Evolutionary conservation across 2,797 vertebrate genomes (phyloP), one percentile per base, ranked within the genome.

Genomic region (Arrhamphus sclerolepis): DNA sequence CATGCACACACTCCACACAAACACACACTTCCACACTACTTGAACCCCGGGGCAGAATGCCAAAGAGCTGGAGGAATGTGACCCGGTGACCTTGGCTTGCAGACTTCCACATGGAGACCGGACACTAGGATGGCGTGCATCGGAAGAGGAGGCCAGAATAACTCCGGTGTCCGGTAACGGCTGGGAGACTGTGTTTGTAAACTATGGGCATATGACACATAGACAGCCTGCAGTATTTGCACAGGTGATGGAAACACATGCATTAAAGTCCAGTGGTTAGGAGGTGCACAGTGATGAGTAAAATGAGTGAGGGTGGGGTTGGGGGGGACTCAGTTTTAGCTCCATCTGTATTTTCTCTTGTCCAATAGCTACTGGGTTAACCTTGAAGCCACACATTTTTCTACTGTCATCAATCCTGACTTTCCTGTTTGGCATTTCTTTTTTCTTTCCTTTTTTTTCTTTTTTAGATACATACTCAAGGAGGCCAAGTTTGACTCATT

Each of bases 31-130:
- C 60, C 65, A 84, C 77, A 89, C 78, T 84, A 87, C 82, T 82
- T 88, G 82, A 89, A 89, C 89, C 87, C 87, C 58, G 70, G 47
- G 85, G 85, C 86, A 84, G 85, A 87, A 90, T 89, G 89, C 89
- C 81, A 86, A 85, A 85, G 82, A 86, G 76, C 79, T 90, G 78
- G 74, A 87, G 90, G 92, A 93, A 92, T 93, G 86, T 87, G 88
- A 91, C 91, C 90, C 49, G 65, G 50, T 93, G 89, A 92, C 92
- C 91, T 88, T 86, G 83, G 82, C 81, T 89, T 81, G 81, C 84
- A 87, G 86, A 91, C 88, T 87, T 90, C 86, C 87, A 90, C 89
- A 87, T 71, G 78, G 77, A 88, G 80, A 84, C 83, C 61, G 83
- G 84, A 92, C 87, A 77, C 79, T 77, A 49, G 86, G 78, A 82